phyloP scores from a whole-genome alignment of 2,888 invertebrate species.

The Pantelozetes paolii region DNA sequence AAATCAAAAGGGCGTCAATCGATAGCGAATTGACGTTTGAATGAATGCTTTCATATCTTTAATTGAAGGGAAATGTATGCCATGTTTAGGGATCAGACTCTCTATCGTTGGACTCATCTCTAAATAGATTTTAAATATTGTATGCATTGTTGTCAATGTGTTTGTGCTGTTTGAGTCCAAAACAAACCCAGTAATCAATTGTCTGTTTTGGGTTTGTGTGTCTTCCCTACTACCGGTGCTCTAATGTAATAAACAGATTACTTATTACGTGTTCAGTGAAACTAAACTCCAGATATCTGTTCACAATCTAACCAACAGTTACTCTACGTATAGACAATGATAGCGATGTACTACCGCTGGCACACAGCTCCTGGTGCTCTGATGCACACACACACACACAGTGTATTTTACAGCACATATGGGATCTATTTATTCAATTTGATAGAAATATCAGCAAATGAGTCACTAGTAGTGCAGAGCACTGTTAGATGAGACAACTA shows the following conservation, averaged over 20 bases:
- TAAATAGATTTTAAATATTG: constrained; percentile 16
- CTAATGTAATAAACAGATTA: constrained; percentile 7
- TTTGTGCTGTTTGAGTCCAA: not conserved
- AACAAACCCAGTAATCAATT: not conserved
- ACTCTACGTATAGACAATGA: no score
- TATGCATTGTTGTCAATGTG: not conserved
- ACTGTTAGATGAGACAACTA: not conserved
- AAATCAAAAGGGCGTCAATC: constrained; percentile 2
- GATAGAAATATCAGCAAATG: not conserved
- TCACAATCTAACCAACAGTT: not conserved
- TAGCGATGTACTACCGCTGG: no score
- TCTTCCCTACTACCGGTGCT: not conserved
- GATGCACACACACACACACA: no score
- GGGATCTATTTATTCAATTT: constrained; percentile 24
- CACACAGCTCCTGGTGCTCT: no score
- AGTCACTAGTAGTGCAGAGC: not conserved
- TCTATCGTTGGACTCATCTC: not conserved
- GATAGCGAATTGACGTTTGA: not conserved
- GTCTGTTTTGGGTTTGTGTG: no score
- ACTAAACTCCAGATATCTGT: not conserved
- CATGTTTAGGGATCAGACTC: no score
- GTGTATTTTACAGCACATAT: constrained; percentile 13
- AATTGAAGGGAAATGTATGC: no score
- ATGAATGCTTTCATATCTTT: not conserved
- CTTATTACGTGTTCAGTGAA: not conserved